Percentiles rank a stretch among this genome's conserved stretches.
These are phyloP conservation scores for Drosophila watanabei DNA, from an alignment of 1,140 invertebrate genomes.

Conservation along the genomic window DNA sequence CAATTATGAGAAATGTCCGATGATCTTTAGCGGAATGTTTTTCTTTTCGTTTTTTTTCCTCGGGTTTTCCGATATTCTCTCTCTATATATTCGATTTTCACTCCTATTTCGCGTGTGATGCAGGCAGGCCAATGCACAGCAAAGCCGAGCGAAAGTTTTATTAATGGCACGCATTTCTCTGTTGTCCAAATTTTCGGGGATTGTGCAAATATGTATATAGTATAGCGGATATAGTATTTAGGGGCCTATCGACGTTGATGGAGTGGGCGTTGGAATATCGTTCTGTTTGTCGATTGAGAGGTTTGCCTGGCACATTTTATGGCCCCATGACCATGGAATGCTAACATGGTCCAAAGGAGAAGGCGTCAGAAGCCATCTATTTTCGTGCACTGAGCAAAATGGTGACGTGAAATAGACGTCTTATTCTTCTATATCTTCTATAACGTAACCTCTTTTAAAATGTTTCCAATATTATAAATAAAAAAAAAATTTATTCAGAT, in stretches of 20 bases:
- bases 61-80: slow-evolving; percentile 3
- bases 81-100: background rate
- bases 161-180: slow-evolving; percentile 73
- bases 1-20: slow-evolving; percentile 68
- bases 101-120: background rate
- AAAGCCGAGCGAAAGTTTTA: slow-evolving; percentile 62
- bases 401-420: no score
- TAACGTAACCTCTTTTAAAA: no score
- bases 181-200: slow-evolving; percentile 16
- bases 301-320: slow-evolving; percentile 28
- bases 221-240: slow-evolving; percentile 1
- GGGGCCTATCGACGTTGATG: slow-evolving; percentile 10
- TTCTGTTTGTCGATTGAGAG: slow-evolving; percentile 28
- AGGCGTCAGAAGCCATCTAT: slow-evolving; percentile 7
- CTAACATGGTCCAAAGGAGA: slow-evolving; percentile 1
- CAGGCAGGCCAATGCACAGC: slow-evolving; percentile 52
- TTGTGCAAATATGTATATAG: background rate
- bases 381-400: slow-evolving; percentile 4
- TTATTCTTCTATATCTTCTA: no score
- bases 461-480: no score
- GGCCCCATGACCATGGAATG: slow-evolving; percentile 22
- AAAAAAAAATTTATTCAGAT: no score
- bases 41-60: slow-evolving; percentile 7
- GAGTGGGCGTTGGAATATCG: slow-evolving; percentile 23
- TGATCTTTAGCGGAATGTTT: slow-evolving; percentile 31